Percentiles rank a stretch among this genome's conserved stretches.
Conservation (phyloP, 2,888 invertebrate species). For the Lathronympha strigana region DNA sequence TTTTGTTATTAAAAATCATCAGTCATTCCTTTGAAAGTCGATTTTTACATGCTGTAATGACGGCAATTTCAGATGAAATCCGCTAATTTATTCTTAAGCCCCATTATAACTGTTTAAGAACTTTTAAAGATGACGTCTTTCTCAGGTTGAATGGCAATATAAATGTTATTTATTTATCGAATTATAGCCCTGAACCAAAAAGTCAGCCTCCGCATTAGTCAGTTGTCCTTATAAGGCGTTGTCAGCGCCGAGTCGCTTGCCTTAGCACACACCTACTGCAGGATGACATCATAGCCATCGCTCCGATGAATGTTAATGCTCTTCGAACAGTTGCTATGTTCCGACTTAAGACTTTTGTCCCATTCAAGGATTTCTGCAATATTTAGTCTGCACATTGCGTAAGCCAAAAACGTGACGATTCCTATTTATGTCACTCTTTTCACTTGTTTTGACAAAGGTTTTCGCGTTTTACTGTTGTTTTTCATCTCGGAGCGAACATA, state of each 20-base stretch:
- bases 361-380: slow-evolving; percentile 54
- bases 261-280: slow-evolving; percentile 62
- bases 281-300: slow-evolving; percentile 73
- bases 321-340: slow-evolving; percentile 59
- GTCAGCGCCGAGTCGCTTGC: slow-evolving; percentile 55
- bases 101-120: slow-evolving; percentile 27
- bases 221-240: slow-evolving; percentile 74
- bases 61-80: slow-evolving; percentile 24
- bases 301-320: slow-evolving; percentile 72
- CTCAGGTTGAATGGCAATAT: slow-evolving; percentile 24
- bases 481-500: slow-evolving; percentile 55
- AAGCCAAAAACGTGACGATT: slow-evolving; percentile 44
- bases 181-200: slow-evolving; percentile 66
- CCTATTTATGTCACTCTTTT: slow-evolving; percentile 29
- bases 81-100: slow-evolving; percentile 11
- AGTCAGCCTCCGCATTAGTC: slow-evolving; percentile 68
- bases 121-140: slow-evolving; percentile 14
- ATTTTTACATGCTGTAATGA: slow-evolving; percentile 47
- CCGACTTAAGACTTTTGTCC: slow-evolving; percentile 49
- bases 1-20: slow-evolving; percentile 76
- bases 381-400: slow-evolving; percentile 53
- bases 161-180: slow-evolving; percentile 50
- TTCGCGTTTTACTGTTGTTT: slow-evolving; percentile 1
- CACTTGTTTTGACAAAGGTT: slow-evolving; percentile 32
- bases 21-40: slow-evolving; percentile 64